A percentile compares a stretch with the other conserved stretches of the same genome.
Conservation (phyloP, 1,140 invertebrate genomes). For the Magallana ariakensis region DNA sequence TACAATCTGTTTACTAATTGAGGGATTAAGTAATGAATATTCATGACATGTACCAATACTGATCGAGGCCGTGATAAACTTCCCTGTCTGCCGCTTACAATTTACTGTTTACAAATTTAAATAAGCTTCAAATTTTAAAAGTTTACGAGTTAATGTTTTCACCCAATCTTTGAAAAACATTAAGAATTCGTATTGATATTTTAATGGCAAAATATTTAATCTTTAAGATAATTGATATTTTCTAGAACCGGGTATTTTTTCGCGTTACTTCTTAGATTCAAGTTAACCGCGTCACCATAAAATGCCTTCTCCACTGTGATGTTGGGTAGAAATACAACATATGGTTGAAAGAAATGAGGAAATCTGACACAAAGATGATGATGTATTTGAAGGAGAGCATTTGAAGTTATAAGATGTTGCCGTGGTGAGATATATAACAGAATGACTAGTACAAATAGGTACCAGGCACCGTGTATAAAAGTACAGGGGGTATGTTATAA, state of each 20-base stretch:
- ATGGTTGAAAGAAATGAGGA: background rate
- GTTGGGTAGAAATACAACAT: background rate
- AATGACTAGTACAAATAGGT: background rate
- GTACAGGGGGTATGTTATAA: background rate
- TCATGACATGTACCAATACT: background rate
- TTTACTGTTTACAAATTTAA: no score
- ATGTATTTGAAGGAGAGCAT: conserved; percentile 11
- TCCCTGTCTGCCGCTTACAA: no score
- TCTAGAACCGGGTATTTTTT: no score
- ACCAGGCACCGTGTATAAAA: background rate
- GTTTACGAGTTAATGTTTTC: no score
- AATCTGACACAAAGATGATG: background rate
- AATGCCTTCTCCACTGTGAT: no score
- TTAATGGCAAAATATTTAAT: no score
- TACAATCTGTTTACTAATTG: background rate
- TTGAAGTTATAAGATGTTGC: background rate
- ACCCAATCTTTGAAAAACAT: no score
- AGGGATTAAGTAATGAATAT: conserved; percentile 28
- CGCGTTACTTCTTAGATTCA: no score
- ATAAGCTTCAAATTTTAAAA: no score
- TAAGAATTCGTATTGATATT: no score
- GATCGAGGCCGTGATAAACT: conserved; percentile 12
- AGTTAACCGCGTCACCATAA: no score
- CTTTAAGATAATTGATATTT: no score
- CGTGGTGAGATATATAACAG: background rate